Conservation (phyloP, 2,113 vertebrate genomes). For the Drymodes brunneopygia region DNA sequence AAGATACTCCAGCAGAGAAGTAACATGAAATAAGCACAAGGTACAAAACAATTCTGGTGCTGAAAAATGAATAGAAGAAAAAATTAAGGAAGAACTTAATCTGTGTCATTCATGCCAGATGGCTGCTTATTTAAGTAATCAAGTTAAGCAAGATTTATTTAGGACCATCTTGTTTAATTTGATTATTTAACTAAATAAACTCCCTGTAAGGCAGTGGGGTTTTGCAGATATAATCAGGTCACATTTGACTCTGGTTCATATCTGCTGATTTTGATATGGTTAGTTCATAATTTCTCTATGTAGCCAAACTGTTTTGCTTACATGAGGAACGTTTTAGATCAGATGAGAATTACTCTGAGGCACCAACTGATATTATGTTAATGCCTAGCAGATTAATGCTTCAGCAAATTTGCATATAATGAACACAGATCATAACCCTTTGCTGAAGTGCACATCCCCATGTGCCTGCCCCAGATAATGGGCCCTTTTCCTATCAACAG, state of each 20-base stretch:
- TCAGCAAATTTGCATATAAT: constrained; percentile 65
- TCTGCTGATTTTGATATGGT: background rate
- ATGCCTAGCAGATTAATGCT: constrained; percentile 57
- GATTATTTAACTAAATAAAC: constrained; percentile 40
- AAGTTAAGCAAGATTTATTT: constrained; percentile 29
- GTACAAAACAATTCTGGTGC: background rate
- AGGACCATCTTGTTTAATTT: constrained; percentile 25
- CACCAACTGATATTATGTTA: constrained; percentile 55
- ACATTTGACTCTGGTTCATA: background rate
- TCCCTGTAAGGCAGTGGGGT: background rate
- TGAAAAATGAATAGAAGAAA: background rate
- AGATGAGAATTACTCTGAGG: background rate
- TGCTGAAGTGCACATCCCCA: constrained; percentile 22
- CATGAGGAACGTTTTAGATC: constrained; percentile 21
- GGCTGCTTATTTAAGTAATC: constrained; percentile 28
- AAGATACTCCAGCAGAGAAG: background rate
- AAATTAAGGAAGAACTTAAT: background rate
- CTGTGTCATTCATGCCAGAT: background rate
- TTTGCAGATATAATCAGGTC: background rate
- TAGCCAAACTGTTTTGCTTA: background rate
- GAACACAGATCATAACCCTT: constrained; percentile 24
- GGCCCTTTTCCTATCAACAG: background rate
- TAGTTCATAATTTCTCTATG: background rate
- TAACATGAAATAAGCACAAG: background rate
- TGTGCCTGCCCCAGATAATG: constrained; percentile 42